Evolutionary conservation across 2,113 vertebrate genomes (phyloP), one percentile per base, ranked within the genome.

Genomic region (Elaphurus davidianus): DNA sequence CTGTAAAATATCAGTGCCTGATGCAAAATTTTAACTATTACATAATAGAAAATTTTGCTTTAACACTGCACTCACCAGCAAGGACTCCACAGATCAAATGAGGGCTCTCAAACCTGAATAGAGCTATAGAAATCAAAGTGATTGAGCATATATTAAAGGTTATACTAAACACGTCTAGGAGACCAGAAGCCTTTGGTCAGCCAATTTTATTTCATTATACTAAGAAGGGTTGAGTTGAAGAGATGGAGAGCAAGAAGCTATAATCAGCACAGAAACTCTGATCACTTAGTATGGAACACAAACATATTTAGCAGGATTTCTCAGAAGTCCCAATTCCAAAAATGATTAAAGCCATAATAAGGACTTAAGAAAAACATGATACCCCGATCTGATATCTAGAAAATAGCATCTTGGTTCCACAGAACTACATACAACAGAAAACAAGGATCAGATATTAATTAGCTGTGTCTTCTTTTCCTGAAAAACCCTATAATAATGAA

Each of bases 1-100:
- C 91, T 94, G 97, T 0, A 0, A 89, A 50, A 93, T 43, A 76
- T 76, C 91, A 97, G 60, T 79, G 33, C 16, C 97, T 21, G 98
- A 95, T 95, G 97, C 98, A 98, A 83, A 98, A 98, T 97, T 98
- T 98, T 97, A 96, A 94, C 98, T 97, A 98, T 97, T 98, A 55
- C n/a, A 57, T 15, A 98, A 98, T 92, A 98, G 97, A 97, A 91
- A 97, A 97, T 10, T 96, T 59, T 98, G 98, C 90, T 93, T 98
- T 98, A 92, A 96, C 96, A 97, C 93, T 96, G 93, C 99, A 99
- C 99, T 99, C 99, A 99, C 99, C 99, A 96, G 98, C 47, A 95
- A 97, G 97, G 97, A 83, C 89, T 98, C 98, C 99, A 98, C 84
- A 97, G 98, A 94, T 95, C 98, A 98, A 95, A 95, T 79, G 98